These are phyloP conservation scores for Nasonia longicornis DNA, from an alignment of 1,140 invertebrate species.

Conservation along the genomic window DNA sequence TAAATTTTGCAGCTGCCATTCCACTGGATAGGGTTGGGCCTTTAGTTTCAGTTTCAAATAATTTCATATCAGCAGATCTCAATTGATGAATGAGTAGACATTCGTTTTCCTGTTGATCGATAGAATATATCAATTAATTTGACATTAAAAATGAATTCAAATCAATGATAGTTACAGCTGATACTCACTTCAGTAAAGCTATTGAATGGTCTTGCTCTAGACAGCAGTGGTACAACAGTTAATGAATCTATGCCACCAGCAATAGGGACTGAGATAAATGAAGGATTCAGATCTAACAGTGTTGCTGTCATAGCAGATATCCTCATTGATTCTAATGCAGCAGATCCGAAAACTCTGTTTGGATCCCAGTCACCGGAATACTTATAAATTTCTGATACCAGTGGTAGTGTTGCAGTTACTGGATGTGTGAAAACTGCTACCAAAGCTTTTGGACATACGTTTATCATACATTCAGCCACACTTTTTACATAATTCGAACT, in stretches of 20 bases:
- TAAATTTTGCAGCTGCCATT: slow-evolving; percentile 57
- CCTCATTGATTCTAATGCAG: slow-evolving; percentile 54
- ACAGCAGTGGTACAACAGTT: slow-evolving; percentile 60
- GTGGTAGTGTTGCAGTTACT: slow-evolving; percentile 58
- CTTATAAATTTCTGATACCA: slow-evolving; percentile 59
- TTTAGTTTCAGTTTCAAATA: slow-evolving; percentile 32
- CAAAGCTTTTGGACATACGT: slow-evolving; percentile 54
- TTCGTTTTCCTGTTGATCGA: slow-evolving; percentile 51
- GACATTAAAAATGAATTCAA: neutral
- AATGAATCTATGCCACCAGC: slow-evolving; percentile 59
- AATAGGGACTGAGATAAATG: slow-evolving; percentile 56
- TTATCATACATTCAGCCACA: slow-evolving; percentile 54
- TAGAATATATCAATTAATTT: neutral
- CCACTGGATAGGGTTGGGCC: slow-evolving; percentile 53
- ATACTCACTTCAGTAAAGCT: slow-evolving; percentile 53
- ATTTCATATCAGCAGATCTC: slow-evolving; percentile 49
- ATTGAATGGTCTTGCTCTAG: slow-evolving; percentile 53
- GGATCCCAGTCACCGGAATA: slow-evolving; percentile 54
- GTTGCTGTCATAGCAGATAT: slow-evolving; percentile 55
- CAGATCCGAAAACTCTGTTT: slow-evolving; percentile 59
- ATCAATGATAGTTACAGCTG: neutral
- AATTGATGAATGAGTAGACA: slow-evolving; percentile 52
- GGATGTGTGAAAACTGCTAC: slow-evolving; percentile 59
- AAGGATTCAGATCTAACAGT: slow-evolving; percentile 57
- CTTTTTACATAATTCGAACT: slow-evolving; percentile 52